These are phyloP conservation scores for Ahaetulla prasina DNA, from an alignment of 2,113 vertebrate genomes.

Conservation along the genomic window DNA sequence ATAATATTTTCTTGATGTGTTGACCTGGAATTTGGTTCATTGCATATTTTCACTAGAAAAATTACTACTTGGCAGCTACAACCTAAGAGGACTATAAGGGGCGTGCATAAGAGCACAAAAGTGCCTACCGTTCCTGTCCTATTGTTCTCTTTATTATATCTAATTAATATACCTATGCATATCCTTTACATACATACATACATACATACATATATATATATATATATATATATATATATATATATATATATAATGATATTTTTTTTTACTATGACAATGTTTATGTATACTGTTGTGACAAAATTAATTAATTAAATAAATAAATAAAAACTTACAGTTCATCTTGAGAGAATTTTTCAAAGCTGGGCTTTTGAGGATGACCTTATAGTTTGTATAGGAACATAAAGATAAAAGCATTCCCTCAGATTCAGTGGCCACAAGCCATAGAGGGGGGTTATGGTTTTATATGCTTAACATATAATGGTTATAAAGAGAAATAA, in stretches of 20 bases:
- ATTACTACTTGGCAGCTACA: neutral
- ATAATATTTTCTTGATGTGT: neutral
- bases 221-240: too few relatives aligned
- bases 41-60: neutral
- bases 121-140: too few relatives aligned
- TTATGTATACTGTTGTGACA: too few relatives aligned
- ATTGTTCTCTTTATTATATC: too few relatives aligned
- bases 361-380: neutral
- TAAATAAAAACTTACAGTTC: neutral
- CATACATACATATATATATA: too few relatives aligned
- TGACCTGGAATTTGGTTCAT: neutral
- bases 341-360: neutral
- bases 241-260: too few relatives aligned
- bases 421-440: neutral
- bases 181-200: too few relatives aligned
- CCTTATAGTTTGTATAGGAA: neutral
- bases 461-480: neutral
- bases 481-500: neutral
- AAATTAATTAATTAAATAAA: too few relatives aligned
- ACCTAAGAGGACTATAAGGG: too few relatives aligned
- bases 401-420: neutral
- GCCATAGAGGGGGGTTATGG: neutral
- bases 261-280: too few relatives aligned
- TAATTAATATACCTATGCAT: too few relatives aligned
- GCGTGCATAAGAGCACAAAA: too few relatives aligned